A percentile compares a stretch with the other conserved stretches of the same genome.
Evolutionary conservation across 2,113 vertebrate genomes (phyloP).

Genomic region (Cisticola juncidis): DNA sequence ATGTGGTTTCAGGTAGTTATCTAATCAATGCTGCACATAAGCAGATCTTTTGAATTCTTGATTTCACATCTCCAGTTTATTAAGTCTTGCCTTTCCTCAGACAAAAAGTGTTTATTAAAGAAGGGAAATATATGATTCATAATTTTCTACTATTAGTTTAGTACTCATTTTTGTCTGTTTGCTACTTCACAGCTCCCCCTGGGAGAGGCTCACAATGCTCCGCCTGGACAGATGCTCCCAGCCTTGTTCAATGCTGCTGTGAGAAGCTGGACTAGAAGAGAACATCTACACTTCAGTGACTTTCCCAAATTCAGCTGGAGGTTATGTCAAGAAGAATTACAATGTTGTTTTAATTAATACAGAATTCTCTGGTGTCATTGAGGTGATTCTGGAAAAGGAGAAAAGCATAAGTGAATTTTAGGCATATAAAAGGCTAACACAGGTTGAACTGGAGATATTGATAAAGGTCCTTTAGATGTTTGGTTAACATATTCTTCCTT

Average conservation of each 20-base stretch:
- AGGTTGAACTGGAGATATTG: background rate
- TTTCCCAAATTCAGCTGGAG: background rate
- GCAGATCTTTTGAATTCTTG: background rate
- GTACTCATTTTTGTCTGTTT: background rate
- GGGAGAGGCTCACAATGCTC: background rate
- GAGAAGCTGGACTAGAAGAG: background rate
- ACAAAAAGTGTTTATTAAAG: background rate
- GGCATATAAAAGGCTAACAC: background rate
- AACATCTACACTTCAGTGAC: background rate
- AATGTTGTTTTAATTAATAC: background rate
- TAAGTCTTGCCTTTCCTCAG: background rate
- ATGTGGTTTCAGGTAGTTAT: background rate
- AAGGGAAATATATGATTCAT: background rate
- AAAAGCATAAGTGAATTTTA: background rate
- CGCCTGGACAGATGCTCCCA: background rate
- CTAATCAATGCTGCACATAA: background rate
- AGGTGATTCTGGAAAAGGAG: background rate
- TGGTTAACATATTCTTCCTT: background rate
- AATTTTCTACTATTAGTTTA: background rate
- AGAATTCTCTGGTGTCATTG: background rate
- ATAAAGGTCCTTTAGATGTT: background rate
- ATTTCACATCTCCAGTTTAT: background rate
- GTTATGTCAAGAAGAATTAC: background rate
- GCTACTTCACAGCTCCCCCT: background rate
- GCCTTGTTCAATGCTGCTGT: accelerated